Conservation (phyloP, 2,888 invertebrate species). For the Eulithis testata region DNA sequence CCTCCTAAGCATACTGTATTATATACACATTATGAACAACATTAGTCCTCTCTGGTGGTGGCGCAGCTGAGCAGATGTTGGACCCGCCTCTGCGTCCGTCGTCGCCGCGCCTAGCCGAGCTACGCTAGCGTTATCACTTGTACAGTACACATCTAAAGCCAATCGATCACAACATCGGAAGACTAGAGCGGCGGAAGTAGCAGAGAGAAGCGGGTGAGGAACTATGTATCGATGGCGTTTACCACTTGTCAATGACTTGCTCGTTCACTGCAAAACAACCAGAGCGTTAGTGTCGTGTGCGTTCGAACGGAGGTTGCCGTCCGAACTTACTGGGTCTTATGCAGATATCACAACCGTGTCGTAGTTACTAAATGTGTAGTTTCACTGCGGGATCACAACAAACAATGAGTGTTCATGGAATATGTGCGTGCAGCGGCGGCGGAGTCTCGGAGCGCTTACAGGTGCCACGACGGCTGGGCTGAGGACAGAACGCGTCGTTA, state of each 20-base stretch:
- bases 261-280: slow-evolving; percentile 89
- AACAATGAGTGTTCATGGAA: slow-evolving; percentile 84
- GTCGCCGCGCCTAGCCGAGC: slow-evolving; percentile 43
- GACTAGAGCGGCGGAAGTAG: slow-evolving; percentile 77
- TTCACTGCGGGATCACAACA: slow-evolving; percentile 84
- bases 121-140: slow-evolving; percentile 43
- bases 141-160: slow-evolving; percentile 61
- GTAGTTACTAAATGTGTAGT: slow-evolving; percentile 78
- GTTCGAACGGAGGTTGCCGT: slow-evolving; percentile 68
- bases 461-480: slow-evolving; percentile 80
- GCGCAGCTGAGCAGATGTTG: slow-evolving; percentile 60
- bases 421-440: slow-evolving; percentile 79
- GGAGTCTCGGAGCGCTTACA: slow-evolving; percentile 72
- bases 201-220: slow-evolving; percentile 81
- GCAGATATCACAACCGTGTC: slow-evolving; percentile 81
- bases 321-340: slow-evolving; percentile 77
- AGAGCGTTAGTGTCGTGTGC: slow-evolving; percentile 71
- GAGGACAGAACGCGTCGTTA: slow-evolving; percentile 79
- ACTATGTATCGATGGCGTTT: slow-evolving; percentile 80
- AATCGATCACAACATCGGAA: slow-evolving; percentile 65
- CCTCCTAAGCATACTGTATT: slow-evolving; percentile 83
- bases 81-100: slow-evolving; percentile 44
- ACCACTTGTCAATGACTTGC: slow-evolving; percentile 89
- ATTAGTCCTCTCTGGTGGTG: slow-evolving; percentile 75
- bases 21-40: slow-evolving; percentile 84